Evolutionary conservation across 2,797 vertebrate genomes (phyloP), one percentile per base, ranked within the genome.

Genomic region (Threskiornis aethiopicus): DNA sequence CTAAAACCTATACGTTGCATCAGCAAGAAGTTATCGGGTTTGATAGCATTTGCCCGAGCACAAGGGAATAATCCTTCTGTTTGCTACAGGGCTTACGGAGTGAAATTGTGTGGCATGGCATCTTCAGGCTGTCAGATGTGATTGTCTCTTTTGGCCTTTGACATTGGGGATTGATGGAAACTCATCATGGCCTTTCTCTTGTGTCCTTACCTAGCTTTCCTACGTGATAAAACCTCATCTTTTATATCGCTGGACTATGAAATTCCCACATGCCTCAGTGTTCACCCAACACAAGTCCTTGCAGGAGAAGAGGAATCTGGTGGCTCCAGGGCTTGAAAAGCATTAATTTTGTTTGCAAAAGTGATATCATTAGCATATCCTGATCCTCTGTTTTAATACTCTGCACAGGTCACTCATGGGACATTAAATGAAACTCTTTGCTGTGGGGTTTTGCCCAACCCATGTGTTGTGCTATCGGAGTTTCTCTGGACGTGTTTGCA

Each of bases 271-370:
- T 55, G 95, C 61, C 51, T 82, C 70, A 15, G 73, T 20, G 28
- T 46, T 96, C 92, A 22, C 77, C 84, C 89, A 75, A 16, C 26
- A 6, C 2, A 1, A 44, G 41, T 71, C 89, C 47, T 52, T 52
- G 49, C 4, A 69, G 84, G 46, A 73, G 41, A 55, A 58, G 31
- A 25, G 67, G 26, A 79, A 65, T 59, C 26, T 37, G 39, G 12
- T 77, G 66, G 42, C 70, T 84, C n/a, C 75, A 62, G 65, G 70
- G 65, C 62, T 91, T 41, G 55, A 39, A 92, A 93, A 59, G 24
- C 87, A 54, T 89, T 89, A 17, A 51, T 94, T 95, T 89, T 81
- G 55, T 95, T 88, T 96, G 87, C 75, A 70, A 39, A 93, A 96
- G 72, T 19, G 79, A 67, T 47, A 35, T 76, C 78, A 89, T 90